phyloP scores from a whole-genome alignment of 2,113 vertebrate species.

The Nyctereutes procyonoides region DNA sequence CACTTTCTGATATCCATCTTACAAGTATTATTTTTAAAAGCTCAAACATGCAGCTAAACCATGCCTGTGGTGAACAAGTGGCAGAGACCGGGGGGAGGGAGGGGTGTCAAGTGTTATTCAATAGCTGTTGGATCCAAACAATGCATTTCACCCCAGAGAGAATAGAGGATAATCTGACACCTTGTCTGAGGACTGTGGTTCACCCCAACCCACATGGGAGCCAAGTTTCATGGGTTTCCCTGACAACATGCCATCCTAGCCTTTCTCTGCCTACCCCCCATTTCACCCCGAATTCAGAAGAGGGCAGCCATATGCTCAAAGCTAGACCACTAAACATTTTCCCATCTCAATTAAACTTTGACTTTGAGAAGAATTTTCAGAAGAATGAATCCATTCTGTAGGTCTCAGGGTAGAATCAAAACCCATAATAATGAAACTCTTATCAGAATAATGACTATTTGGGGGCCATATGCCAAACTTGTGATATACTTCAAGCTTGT shows the following conservation, averaged over 20 bases:
- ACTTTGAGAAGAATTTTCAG: background rate
- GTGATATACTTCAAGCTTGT: background rate
- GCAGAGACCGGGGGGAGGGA: background rate
- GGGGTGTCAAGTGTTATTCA: background rate
- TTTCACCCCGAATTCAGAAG: background rate
- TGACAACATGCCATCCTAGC: background rate
- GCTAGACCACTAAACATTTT: background rate
- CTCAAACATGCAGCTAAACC: background rate
- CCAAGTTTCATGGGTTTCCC: background rate
- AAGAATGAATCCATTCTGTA: background rate
- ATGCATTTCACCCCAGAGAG: background rate
- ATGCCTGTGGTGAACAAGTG: background rate
- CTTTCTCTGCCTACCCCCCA: background rate
- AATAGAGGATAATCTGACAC: background rate
- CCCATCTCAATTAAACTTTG: background rate
- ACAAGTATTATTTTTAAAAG: conserved; percentile 46
- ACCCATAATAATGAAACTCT: background rate
- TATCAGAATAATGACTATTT: background rate
- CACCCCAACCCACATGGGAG: background rate
- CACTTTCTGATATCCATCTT: background rate
- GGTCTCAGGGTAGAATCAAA: background rate
- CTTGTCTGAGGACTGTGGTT: background rate
- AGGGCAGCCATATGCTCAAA: background rate
- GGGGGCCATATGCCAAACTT: background rate
- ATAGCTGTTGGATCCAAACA: background rate